These are phyloP conservation scores for Drosophila kohkoa DNA, from an alignment of 1,140 invertebrate genomes.

Conservation along the genomic window DNA sequence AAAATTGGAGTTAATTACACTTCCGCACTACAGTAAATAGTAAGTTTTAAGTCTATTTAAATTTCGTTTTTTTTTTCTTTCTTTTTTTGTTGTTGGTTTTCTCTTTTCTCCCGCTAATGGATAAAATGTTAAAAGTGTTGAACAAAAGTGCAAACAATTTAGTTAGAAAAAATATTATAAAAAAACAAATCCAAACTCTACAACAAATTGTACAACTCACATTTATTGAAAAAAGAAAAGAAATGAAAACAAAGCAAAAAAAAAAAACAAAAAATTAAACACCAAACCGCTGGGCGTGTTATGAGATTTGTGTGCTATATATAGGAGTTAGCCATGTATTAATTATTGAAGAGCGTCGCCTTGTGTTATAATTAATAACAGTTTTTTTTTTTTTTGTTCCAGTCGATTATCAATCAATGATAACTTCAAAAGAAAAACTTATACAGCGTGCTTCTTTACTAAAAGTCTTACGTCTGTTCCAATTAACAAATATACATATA, in stretches of 20 bases:
- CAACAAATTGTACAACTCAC: conserved; percentile 21
- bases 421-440: conserved; percentile 21
- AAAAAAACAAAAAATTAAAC: conserved; percentile 27
- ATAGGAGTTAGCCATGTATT: conserved; percentile 19
- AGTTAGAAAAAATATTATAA: conserved; percentile 42
- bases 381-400: conserved; percentile 6
- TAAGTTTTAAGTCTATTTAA: conserved; percentile 23
- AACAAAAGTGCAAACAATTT: conserved; percentile 38
- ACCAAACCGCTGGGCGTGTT: conserved; percentile 32
- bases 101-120: conserved; percentile 25
- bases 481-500: conserved; percentile 23
- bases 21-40: conserved; percentile 12
- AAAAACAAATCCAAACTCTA: conserved; percentile 1
- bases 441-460: conserved; percentile 48
- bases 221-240: conserved; percentile 5
- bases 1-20: conserved; percentile 33
- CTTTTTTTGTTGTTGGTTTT: background rate
- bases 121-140: conserved; percentile 33
- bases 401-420: conserved; percentile 29
- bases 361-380: conserved; percentile 17
- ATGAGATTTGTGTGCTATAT: conserved; percentile 25
- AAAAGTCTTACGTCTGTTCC: conserved; percentile 45
- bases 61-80: conserved; percentile 8
- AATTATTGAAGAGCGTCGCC: conserved; percentile 21
- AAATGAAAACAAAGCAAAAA: background rate